These are phyloP conservation scores for Xylota segnis DNA, from an alignment of 2,888 invertebrate genomes.

Conservation along the genomic window DNA sequence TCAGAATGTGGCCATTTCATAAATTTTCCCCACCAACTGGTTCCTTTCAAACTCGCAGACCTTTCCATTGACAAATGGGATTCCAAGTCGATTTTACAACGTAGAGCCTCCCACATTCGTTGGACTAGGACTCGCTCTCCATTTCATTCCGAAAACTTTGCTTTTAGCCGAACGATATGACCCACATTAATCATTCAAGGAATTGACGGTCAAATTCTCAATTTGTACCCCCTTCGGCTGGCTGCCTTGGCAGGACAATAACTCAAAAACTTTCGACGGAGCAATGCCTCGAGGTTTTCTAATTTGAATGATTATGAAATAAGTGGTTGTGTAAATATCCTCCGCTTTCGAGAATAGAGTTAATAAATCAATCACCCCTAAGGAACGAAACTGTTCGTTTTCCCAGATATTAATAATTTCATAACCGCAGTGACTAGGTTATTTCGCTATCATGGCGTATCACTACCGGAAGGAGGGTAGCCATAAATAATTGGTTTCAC, in stretches of 20 bases:
- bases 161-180: slow-evolving; percentile 6
- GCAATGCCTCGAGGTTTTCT: not conserved
- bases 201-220: slow-evolving; percentile 9
- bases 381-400: slow-evolving; percentile 10
- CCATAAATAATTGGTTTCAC: slow-evolving; percentile 9
- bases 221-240: not conserved
- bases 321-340: slow-evolving; percentile 12
- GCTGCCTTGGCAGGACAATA: not conserved
- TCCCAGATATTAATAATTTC: slow-evolving; percentile 9
- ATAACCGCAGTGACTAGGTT: slow-evolving; percentile 1
- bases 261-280: slow-evolving; percentile 35
- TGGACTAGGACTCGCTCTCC: not conserved
- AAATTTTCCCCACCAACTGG: not conserved
- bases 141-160: slow-evolving; percentile 6
- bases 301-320: slow-evolving; percentile 23
- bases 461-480: not conserved
- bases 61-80: slow-evolving; percentile 13
- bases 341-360: slow-evolving; percentile 2
- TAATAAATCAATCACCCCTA: slow-evolving; percentile 37
- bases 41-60: not conserved
- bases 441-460: not conserved
- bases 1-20: not conserved
- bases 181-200: slow-evolving; percentile 32
- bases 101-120: not conserved
- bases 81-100: not conserved